A percentile compares a stretch with the other conserved stretches of the same genome.
Conservation (phyloP, 2,113 vertebrate genomes). For the Proterorhinus semilunaris region DNA sequence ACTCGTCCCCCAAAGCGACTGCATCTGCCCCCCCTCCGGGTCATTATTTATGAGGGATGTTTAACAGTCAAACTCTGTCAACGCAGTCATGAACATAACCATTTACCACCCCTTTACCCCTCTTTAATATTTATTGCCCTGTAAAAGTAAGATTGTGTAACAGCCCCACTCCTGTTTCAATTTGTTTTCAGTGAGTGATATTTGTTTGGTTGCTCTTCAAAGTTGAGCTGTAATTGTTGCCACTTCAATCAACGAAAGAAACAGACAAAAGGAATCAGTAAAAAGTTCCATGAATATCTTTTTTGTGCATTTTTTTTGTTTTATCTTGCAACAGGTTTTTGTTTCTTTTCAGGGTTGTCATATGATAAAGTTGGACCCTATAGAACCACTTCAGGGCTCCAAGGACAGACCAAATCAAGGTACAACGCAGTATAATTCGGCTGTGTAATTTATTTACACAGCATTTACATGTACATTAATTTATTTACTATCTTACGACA, state of each 20-base stretch:
- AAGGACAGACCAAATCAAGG: background rate
- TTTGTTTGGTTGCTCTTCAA: background rate
- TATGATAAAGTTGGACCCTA: background rate
- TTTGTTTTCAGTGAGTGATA: background rate
- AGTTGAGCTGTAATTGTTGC: too few relatives aligned
- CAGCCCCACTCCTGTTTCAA: background rate
- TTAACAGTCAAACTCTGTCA: background rate
- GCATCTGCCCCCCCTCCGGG: background rate
- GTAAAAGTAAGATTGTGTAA: background rate
- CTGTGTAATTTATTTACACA: slow-evolving; percentile 7
- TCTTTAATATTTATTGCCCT: background rate
- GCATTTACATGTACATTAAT: too few relatives aligned
- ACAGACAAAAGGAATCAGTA: too few relatives aligned
- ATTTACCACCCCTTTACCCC: background rate
- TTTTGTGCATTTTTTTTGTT: too few relatives aligned
- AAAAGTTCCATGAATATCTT: too few relatives aligned
- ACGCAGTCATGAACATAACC: background rate
- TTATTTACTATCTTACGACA: too few relatives aligned
- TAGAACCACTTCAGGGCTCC: background rate
- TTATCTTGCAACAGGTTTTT: background rate
- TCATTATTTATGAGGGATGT: background rate
- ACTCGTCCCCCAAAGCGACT: slow-evolving; percentile 13
- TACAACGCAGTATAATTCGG: slow-evolving; percentile 36
- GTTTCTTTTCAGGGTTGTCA: background rate
- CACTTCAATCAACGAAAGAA: too few relatives aligned